These are phyloP conservation scores for Morpho deidamia DNA, from an alignment of 2,888 invertebrate genomes.

Conservation along the genomic window DNA sequence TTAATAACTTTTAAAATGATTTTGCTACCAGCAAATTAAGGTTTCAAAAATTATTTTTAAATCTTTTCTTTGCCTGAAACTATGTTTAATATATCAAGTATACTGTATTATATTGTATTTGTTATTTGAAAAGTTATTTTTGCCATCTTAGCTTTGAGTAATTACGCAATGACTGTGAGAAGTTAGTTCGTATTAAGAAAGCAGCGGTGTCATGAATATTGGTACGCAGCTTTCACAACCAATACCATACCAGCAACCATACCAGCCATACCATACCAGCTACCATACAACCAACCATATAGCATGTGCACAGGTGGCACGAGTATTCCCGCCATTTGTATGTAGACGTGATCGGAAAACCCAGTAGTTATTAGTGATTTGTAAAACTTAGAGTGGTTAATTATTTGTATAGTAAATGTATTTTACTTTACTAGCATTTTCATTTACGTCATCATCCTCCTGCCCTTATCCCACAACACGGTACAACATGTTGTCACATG, in stretches of 20 bases:
- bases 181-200: neutral
- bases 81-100: no score
- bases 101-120: no score
- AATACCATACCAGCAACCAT: no score
- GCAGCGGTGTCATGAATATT: neutral
- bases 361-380: conserved; percentile 62
- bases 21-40: no score
- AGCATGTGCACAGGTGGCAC: conserved; percentile 69
- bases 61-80: no score
- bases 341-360: conserved; percentile 71
- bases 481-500: no score
- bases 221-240: neutral
- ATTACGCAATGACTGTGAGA: neutral
- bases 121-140: neutral
- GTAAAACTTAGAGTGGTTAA: neutral
- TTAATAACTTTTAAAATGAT: no score
- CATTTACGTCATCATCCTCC: no score
- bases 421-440: neutral
- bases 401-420: neutral
- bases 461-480: no score
- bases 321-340: conserved; percentile 71
- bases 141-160: neutral
- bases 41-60: no score
- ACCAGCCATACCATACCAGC: no score
- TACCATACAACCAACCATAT: no score